These are phyloP conservation scores for Protobothrops flavoviridis DNA, from an alignment of 2,113 vertebrate species.

Conservation along the genomic window DNA sequence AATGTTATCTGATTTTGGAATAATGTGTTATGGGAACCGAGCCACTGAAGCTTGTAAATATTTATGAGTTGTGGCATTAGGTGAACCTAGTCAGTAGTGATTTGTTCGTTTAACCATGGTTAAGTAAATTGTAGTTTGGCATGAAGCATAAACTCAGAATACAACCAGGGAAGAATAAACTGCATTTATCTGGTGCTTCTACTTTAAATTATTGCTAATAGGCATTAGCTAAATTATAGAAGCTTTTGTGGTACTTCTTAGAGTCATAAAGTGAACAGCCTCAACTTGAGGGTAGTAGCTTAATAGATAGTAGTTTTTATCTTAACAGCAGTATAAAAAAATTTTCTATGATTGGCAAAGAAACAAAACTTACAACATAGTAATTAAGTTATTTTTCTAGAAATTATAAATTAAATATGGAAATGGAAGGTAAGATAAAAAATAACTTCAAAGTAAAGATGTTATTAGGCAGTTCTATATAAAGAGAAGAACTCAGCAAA, in stretches of 20 bases:
- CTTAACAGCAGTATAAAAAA: neutral
- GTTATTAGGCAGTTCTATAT: neutral
- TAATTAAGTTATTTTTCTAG: rapidly evolving
- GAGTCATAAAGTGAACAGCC: neutral
- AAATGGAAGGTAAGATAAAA: neutral
- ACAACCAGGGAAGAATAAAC: neutral
- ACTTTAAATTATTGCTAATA: neutral
- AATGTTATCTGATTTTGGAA: neutral
- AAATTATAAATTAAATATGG: neutral
- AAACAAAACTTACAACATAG: too few species aligned
- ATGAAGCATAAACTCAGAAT: neutral
- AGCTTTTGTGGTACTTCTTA: neutral
- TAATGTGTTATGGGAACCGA: neutral
- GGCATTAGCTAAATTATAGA: neutral
- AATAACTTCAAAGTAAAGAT: neutral
- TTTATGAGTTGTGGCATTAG: neutral
- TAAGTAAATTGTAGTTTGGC: neutral
- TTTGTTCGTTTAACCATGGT: neutral
- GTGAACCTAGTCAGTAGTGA: neutral
- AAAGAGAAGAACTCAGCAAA: neutral
- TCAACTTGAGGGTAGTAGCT: neutral
- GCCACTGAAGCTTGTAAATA: neutral
- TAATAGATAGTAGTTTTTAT: neutral
- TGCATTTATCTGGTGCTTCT: neutral
- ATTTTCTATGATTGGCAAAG: neutral